These are phyloP conservation scores for Drosophila chauvacae DNA, from an alignment of 1,140 invertebrate genomes.

Conservation along the genomic window DNA sequence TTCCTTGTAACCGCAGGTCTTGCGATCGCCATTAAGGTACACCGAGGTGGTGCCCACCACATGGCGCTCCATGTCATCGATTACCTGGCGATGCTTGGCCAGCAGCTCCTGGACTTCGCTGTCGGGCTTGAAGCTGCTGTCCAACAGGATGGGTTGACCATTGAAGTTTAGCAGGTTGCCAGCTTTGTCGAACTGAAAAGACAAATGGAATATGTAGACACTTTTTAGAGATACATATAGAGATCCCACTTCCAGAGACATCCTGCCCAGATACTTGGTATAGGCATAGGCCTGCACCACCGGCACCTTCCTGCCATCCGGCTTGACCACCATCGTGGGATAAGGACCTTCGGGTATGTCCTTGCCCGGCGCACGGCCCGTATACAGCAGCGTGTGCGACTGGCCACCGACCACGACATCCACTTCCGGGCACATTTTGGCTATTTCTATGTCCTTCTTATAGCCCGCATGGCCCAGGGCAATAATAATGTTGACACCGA, in stretches of 20 bases:
- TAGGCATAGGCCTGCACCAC: slow-evolving; percentile 96
- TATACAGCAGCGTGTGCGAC: slow-evolving; percentile 91
- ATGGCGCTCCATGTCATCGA: slow-evolving; percentile 86
- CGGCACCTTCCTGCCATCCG: slow-evolving; percentile 88
- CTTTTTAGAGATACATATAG: too few species aligned
- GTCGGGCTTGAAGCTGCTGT: slow-evolving; percentile 87
- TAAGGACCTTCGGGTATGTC: slow-evolving; percentile 89
- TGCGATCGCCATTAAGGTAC: slow-evolving; percentile 86
- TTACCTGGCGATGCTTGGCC: slow-evolving; percentile 85
- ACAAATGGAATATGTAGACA: background rate
- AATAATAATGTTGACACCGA: slow-evolving; percentile 93
- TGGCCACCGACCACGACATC: slow-evolving; percentile 96
- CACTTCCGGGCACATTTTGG: slow-evolving; percentile 90
- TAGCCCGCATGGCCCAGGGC: slow-evolving; percentile 95
- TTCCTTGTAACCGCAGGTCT: slow-evolving; percentile 88
- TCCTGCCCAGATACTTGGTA: slow-evolving; percentile 94
- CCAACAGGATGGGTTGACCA: slow-evolving; percentile 92
- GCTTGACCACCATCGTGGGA: slow-evolving; percentile 90
- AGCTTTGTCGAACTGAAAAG: slow-evolving; percentile 87
- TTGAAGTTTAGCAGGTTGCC: slow-evolving; percentile 89
- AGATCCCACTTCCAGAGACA: slow-evolving; percentile 85
- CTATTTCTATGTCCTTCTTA: slow-evolving; percentile 90
- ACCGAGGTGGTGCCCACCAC: slow-evolving; percentile 88
- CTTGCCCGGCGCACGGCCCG: slow-evolving; percentile 61
- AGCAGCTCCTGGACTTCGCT: slow-evolving; percentile 87